These are phyloP conservation scores for Cacatua alba DNA, from an alignment of 2,113 vertebrate genomes.

Conservation along the genomic window DNA sequence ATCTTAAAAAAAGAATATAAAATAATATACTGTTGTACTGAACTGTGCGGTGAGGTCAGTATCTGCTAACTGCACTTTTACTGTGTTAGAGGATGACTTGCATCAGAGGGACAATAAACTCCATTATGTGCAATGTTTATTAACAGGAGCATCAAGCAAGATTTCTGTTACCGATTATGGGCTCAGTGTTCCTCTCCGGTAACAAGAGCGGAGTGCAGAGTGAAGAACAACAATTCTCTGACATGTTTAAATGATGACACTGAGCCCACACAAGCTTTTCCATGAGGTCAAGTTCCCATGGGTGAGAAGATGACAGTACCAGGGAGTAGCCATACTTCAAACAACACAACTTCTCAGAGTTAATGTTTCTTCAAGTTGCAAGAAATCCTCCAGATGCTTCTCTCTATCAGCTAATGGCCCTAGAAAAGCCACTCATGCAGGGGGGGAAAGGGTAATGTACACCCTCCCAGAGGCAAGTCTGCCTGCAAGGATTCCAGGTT, in stretches of 20 bases:
- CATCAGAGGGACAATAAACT: slow-evolving; percentile 3
- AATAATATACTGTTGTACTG: not conserved
- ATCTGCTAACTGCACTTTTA: not conserved
- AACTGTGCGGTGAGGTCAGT: not conserved
- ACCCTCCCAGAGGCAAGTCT: not conserved
- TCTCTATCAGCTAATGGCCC: not conserved
- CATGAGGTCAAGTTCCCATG: slow-evolving; percentile 44
- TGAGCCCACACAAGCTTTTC: slow-evolving; percentile 44
- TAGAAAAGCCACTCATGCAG: not conserved
- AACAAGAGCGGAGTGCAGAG: not conserved
- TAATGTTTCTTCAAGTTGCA: not conserved
- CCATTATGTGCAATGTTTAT: not conserved
- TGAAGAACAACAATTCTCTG: slow-evolving; percentile 40
- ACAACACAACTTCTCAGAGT: not conserved
- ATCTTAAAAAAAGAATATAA: not conserved
- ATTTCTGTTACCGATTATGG: slow-evolving; percentile 48
- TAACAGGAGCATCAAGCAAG: slow-evolving; percentile 20
- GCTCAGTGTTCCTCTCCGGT: not conserved
- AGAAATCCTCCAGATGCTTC: slow-evolving; percentile 13
- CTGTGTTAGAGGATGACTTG: not conserved
- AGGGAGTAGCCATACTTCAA: slow-evolving; percentile 50
- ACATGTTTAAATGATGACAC: slow-evolving; percentile 41
- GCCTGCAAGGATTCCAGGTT: not conserved
- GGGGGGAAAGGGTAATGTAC: not conserved
- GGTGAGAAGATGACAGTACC: slow-evolving; percentile 47